phyloP scores from a whole-genome alignment of 2,113 vertebrate genomes.

The Callorhinus ursinus region DNA sequence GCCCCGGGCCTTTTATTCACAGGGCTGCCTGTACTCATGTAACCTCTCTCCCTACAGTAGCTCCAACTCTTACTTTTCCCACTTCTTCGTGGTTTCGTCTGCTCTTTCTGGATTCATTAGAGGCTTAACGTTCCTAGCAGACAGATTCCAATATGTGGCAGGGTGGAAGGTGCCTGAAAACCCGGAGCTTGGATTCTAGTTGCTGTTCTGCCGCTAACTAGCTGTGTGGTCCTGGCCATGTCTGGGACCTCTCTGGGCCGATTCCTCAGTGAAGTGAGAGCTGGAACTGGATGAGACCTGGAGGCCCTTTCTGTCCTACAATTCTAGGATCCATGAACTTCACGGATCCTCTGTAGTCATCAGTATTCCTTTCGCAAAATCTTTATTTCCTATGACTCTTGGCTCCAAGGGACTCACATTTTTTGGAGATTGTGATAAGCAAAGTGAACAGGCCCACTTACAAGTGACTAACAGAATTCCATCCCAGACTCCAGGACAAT shows the following conservation, averaged over 20 bases:
- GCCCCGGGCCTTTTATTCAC: not conserved
- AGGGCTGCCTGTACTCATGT: not conserved
- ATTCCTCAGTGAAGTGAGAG: not conserved
- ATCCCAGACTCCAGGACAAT: not conserved
- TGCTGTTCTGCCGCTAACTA: not conserved
- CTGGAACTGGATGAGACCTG: not conserved
- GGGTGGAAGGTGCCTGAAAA: not conserved
- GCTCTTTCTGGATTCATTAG: not conserved
- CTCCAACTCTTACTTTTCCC: not conserved
- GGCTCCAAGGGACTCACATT: not conserved
- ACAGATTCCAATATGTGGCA: not conserved
- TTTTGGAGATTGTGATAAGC: not conserved
- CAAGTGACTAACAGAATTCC: not conserved
- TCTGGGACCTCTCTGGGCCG: not conserved
- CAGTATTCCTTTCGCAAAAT: not conserved
- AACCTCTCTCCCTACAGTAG: slow-evolving; percentile 17
- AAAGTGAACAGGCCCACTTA: not conserved
- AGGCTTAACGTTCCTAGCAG: not conserved
- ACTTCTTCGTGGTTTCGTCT: not conserved
- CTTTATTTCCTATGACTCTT: not conserved
- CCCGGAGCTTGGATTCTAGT: not conserved
- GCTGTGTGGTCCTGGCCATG: not conserved
- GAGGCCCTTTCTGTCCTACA: not conserved
- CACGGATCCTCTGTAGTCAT: not conserved
- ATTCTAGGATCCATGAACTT: not conserved